Evolutionary conservation across 2,888 invertebrate genomes (phyloP), one percentile per base, ranked within the genome.

Genomic region (Arrhopalites spinosus): DNA sequence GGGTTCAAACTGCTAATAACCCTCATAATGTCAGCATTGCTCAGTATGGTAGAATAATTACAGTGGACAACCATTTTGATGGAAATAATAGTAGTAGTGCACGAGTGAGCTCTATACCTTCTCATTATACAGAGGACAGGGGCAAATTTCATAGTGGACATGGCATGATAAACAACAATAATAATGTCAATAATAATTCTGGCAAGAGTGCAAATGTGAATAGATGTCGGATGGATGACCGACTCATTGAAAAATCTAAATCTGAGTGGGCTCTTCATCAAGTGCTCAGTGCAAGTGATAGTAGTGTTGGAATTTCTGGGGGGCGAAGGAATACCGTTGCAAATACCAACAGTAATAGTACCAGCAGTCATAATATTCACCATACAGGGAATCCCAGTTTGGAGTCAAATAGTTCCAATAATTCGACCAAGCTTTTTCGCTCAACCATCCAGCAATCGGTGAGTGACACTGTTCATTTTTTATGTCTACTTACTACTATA

Each of bases 261-360:
- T 81, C 81, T 0, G 82, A 82, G 45, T 82, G 82, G 82, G 78
- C 81, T 47, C 76, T 82, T 8, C 80, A 81, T 71, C 74, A 74
- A 5, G 77, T 75, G 61, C 70, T 76, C 8, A 69, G 25, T 36
- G 76, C 56, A 50, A 64, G 66, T 67, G 66, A 67, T 20, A 30
- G 11, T 36, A n/a, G 71, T 45, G 17, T 53, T 67, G 68, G 17
- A 1, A 59, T 69, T 27, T 45, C 47, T 64, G 71, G 53, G 23
- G 47, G 72, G 17, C 72, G 77, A 27, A 45, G 78, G 47, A 79
- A 79, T 71, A 74, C 77, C 36, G 77, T 78, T 53, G 72, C 75
- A 61, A 78, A 78, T 73, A 68, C 75, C 20, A 70, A n/a, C 56
- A 75, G n/a, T 50, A 67, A 17, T 59, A 76, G 29, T 20, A 72